Evolutionary conservation across 2,113 vertebrate genomes (phyloP), one percentile per base, ranked within the genome.

Genomic region (Gasterosteus nipponicus): DNA sequence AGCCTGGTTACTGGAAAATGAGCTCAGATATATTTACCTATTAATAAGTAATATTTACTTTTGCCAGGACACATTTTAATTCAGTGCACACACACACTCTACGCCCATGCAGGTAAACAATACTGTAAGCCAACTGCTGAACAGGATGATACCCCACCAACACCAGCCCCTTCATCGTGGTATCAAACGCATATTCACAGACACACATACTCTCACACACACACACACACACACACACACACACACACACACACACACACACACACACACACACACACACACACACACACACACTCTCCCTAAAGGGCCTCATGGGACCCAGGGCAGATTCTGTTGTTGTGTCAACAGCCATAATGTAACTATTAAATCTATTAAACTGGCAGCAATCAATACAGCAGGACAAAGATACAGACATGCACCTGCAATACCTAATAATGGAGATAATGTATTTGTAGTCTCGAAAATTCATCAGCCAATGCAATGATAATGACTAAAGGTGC

Each of bases 351-450:
- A 78, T 80, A 67, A 38, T 69, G 58, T 51, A 69, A 41, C 75
- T 56, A 78, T 75, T 78, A 64, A 83, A 72, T 78, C 71, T 73
- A 56, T 18, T 62, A 64, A 65, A 60, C 68, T 86, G 86, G 78
- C 72, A 74, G 53, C 2, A 11, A 33, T 67, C 47, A 73, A 77
- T n/a, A 61, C 0, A 66, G 29, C 29, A 46, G 22, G 41, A 26
- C 16, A 49, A 9, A 62, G 16, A 69, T 29, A 49, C 33, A 31
- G n/a, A 64, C 59, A 56, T 33, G 39, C 64, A 74, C 53, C 14
- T 46, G 12, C 58, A 83, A 53, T n/a, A 61, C 35, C 29, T 38
- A 10, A 6, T 15, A 60, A 22, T 22, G 61, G 39, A 57, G 18
- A 22, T 26, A 60, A 62, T 18, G 26, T 57, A 56, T 46, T 49